Base-by-base conservation (phyloP, 2,113 vertebrate genomes). In the Lates calcarifer region DNA sequence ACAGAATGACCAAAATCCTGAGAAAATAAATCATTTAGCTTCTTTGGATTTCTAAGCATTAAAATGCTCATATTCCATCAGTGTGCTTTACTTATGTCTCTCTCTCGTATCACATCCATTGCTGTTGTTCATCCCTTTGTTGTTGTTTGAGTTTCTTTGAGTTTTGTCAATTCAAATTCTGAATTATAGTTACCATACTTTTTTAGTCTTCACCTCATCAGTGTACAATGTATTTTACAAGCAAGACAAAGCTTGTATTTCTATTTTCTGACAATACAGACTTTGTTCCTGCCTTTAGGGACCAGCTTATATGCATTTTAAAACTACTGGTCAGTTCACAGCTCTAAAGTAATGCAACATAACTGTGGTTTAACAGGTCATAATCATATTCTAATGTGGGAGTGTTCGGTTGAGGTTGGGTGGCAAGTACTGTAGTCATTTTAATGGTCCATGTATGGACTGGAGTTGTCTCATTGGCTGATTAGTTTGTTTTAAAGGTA, bases 311-410 rank as follows among this genome's bases (percentile, higher is more conserved):
- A 20, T 24, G 26, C 37, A 22, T 62, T 71, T 78, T 57, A 35
- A 35, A 67, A 26, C n/a, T n/a, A 31, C 17, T 31, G 22, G 28
- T 63, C 31, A 53, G 17, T 41, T 63, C 22, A 15, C n/a, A 73
- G 60, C 17, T 37, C 61, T 61, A 26, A 71, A 51, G 12, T 33
- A 24, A 43, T 67, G 73, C 15, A 76, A 51, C 60, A 85, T 65
- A 26, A 22, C 74, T 2, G 22, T 22, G 51, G 73, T 62, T 83
- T 75, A 81, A 63, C 69, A 75, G 41, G 28, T 73, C 62, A 79
- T 79, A 73, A 81, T 73, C 61, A 60, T 56, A 76, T 11, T 39
- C 11, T 41, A 47, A 69, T 51, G 24, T 5, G 6, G 11, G 41
- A 14, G 53, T 70, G 43, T 61, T 64, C 6, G 5, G 24, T 39